Base-by-base conservation (phyloP, 2,888 invertebrate genomes). In the Macrosoma leucophasiata region DNA sequence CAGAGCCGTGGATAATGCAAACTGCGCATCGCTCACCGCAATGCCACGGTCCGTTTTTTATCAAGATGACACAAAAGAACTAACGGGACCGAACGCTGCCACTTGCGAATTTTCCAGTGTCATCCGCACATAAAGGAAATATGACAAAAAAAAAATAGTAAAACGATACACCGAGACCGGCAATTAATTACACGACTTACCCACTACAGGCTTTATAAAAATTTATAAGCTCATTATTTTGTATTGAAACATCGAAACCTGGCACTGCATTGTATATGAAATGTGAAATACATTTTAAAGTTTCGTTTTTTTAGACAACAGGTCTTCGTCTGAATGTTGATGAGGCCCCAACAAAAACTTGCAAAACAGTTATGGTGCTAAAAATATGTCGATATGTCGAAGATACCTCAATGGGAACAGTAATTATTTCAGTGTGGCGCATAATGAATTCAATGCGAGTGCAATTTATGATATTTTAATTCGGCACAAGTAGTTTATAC, bases 401-500 rank as follows among this genome's bases (percentile, higher is more conserved):
- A 48, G 53, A 45, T 49, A 47, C 47, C 38, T 48, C 55, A 59
- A 56, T 55, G 58, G 50, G 43, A 52, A 52, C 48, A 52, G 51
- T 50, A 48, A 48, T 45, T 43, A 46, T 48, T 52, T 57, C 50
- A 48, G 47, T 47, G 48, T 50, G 50, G 46, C 53, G 50, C 47
- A 51, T 59, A 50, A 62, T 52, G 48, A 59, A 69, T 65, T 60
- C 60, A 57, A 54, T 47, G 48, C 47, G 48, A 48, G 62, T 58
- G 60, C 61, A 60, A 60, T 65, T 68, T 67, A 70, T 59, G 62
- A 67, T 51, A 57, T 63, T 73, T 65, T 60, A 63, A 69, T 67
- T 66, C 61, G 57, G 47, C 43, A 48, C 55, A 58, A 60, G 61
- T 58, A 55, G 39, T 53, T 33, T 38, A 41, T 34, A 41, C 53